phyloP scores from a whole-genome alignment of 1,140 invertebrate species.

The Armadillidium nasatum region DNA sequence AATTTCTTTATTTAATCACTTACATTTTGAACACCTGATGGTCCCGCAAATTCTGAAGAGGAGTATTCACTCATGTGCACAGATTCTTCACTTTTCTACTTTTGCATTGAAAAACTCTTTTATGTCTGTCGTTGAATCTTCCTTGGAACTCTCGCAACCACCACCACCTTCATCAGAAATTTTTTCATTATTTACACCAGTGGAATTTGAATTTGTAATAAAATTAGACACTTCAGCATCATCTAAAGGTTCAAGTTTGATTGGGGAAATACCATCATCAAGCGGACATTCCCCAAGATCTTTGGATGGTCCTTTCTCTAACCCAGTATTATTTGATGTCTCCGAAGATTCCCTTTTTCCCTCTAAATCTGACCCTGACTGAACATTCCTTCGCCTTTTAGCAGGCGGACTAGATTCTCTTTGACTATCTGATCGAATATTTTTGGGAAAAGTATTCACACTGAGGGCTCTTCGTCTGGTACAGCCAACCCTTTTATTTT shows the following conservation, averaged over 20 bases:
- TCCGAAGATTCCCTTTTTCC: not conserved
- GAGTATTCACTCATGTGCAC: not conserved
- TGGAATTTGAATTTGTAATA: not conserved
- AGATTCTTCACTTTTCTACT: not conserved
- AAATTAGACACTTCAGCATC: not conserved
- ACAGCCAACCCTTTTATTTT: not conserved
- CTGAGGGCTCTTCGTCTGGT: not conserved
- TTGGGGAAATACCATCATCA: not conserved
- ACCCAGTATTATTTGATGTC: not conserved
- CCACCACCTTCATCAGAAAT: not conserved
- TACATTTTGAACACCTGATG: not conserved
- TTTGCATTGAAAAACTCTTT: not conserved
- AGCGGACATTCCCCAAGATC: not conserved
- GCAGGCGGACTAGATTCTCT: constrained; percentile 5
- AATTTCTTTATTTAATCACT: too few relatives aligned
- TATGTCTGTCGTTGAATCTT: not conserved
- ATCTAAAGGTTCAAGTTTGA: constrained; percentile 1
- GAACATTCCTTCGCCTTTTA: constrained; percentile 1
- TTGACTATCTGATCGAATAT: constrained; percentile 7
- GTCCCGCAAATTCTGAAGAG: not conserved
- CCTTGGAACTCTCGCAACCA: not conserved
- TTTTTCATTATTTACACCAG: not conserved
- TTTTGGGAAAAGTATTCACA: not conserved
- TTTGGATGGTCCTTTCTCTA: not conserved
- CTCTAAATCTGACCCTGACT: not conserved